Percentiles rank a stretch among this genome's conserved stretches.
Evolutionary conservation across 1,140 invertebrate genomes (phyloP).

Genomic region (Pseudomyrmex dendroicus): DNA sequence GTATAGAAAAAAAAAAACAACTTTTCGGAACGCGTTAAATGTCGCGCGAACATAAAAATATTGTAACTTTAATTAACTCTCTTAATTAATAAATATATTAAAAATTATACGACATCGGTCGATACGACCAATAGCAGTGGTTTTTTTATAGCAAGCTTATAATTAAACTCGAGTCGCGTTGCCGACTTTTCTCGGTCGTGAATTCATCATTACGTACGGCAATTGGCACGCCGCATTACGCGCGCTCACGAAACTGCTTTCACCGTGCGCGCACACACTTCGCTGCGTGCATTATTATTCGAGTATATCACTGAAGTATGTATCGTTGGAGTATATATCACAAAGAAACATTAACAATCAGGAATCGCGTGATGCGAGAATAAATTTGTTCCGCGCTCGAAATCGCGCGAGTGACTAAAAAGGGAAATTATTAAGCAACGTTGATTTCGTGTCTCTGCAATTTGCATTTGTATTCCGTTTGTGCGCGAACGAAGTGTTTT

Average conservation of each 20-base stretch:
- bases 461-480: slow-evolving; percentile 12
- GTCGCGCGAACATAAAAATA: too few species aligned
- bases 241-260: slow-evolving; percentile 52
- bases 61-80: too few species aligned
- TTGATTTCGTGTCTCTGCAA: neutral
- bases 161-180: slow-evolving; percentile 28
- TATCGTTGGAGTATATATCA: neutral
- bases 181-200: slow-evolving; percentile 58
- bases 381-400: slow-evolving; percentile 45
- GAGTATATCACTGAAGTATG: slow-evolving; percentile 58
- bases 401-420: slow-evolving; percentile 23
- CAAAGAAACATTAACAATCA: slow-evolving; percentile 35
- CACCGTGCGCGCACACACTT: slow-evolving; percentile 62
- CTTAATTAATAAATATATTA: too few species aligned
- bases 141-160: neutral
- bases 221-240: slow-evolving; percentile 51
- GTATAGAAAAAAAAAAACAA: too few species aligned
- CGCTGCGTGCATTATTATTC: slow-evolving; percentile 63
- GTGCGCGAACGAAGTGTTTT: neutral
- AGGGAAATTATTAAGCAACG: slow-evolving; percentile 38
- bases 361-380: slow-evolving; percentile 24
- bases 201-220: slow-evolving; percentile 43
- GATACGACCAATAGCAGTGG: too few species aligned
- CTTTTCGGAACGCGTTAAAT: too few species aligned
- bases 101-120: too few species aligned